phyloP scores from a whole-genome alignment of 2,797 vertebrate species.

The Falco peregrinus region DNA sequence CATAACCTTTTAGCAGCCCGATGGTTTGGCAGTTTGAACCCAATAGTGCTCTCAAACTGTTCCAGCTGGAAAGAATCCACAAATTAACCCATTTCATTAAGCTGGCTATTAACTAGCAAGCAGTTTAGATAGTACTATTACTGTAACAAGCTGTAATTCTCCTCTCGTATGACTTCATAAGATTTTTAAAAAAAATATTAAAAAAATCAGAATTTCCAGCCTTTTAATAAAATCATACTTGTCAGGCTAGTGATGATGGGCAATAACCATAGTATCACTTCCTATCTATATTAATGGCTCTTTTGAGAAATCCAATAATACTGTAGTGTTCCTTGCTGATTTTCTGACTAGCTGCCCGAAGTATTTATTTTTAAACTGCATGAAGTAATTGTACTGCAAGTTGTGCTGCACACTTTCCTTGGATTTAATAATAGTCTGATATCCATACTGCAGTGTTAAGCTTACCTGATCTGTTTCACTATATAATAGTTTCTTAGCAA shows the following conservation, averaged over 20 bases:
- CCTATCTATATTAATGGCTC: not conserved
- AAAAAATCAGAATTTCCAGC: not conserved
- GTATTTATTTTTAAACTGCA: not conserved
- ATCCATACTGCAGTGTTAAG: not conserved
- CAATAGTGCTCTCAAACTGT: slow-evolving; percentile 98
- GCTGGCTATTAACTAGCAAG: not conserved
- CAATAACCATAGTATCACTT: not conserved
- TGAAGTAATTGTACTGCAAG: not conserved
- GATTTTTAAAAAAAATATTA: not conserved
- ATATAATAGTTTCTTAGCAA: not conserved
- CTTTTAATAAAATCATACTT: not conserved
- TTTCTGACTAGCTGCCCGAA: not conserved
- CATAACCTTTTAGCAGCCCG: slow-evolving; percentile 94
- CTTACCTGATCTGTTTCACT: not conserved
- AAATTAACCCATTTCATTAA: slow-evolving; percentile 40
- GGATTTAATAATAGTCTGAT: not conserved
- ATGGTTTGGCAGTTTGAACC: slow-evolving; percentile 97
- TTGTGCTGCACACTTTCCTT: not conserved
- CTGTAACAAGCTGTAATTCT: not conserved
- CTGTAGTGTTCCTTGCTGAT: not conserved
- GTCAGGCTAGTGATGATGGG: not conserved
- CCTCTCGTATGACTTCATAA: not conserved
- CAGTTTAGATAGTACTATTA: not conserved
- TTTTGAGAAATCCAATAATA: not conserved
- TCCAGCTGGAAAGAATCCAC: slow-evolving; percentile 83